A percentile compares a stretch with the other conserved stretches of the same genome.
phyloP scores from a whole-genome alignment of 2,113 vertebrate genomes.

The Istiophorus platypterus region DNA sequence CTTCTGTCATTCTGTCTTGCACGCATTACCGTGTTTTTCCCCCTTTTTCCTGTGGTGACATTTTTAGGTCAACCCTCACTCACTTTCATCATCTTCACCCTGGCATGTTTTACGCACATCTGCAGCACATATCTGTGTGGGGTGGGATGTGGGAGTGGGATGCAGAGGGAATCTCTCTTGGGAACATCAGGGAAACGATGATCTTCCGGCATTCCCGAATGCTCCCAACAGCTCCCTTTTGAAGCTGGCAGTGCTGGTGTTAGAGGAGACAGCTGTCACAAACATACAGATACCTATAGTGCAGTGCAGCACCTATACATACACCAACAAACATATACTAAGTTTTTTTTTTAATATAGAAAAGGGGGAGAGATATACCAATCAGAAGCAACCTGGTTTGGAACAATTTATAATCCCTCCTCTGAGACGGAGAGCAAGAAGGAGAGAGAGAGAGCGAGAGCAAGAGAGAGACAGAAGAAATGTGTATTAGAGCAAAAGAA shows the following conservation, averaged over 20 bases:
- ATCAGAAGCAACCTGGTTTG: constrained; percentile 27
- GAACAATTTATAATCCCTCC: constrained; percentile 55
- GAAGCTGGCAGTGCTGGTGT: constrained; percentile 54
- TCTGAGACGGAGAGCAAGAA: constrained; percentile 32
- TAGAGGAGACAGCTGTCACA: constrained; percentile 65
- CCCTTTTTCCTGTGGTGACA: constrained; percentile 67
- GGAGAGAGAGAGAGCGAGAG: neutral
- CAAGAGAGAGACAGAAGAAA: neutral
- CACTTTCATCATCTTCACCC: constrained; percentile 73
- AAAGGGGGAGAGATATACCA: constrained; percentile 26
- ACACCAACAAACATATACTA: neutral
- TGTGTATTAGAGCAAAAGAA: neutral
- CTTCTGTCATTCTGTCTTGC: constrained; percentile 31
- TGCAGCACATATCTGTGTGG: constrained; percentile 7
- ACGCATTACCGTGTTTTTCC: neutral
- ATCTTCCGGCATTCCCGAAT: constrained; percentile 49
- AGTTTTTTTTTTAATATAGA: neutral
- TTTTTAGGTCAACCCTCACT: constrained; percentile 81
- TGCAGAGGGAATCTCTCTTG: constrained; percentile 58
- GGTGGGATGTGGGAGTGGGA: constrained; percentile 53
- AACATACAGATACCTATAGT: constrained; percentile 32
- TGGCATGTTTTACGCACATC: constrained; percentile 37
- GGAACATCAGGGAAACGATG: constrained; percentile 52
- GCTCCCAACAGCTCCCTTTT: constrained; percentile 60
- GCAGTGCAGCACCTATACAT: constrained; percentile 31